phyloP scores from a whole-genome alignment of 2,113 vertebrate genomes.

The Electrona antarctica region DNA sequence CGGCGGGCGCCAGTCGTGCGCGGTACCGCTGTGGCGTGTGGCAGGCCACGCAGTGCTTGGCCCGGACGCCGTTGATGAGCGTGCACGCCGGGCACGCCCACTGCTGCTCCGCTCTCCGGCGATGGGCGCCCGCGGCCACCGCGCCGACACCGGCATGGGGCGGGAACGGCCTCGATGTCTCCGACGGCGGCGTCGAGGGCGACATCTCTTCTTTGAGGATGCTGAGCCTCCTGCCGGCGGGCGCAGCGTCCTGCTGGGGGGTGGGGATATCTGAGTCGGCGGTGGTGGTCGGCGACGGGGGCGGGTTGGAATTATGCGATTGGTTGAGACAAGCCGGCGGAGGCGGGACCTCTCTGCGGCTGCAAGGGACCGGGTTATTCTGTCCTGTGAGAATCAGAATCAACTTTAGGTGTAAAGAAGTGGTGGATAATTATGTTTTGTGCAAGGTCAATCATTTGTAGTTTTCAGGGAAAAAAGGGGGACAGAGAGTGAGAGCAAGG shows the following conservation, averaged over 20 bases:
- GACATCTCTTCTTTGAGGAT: slow-evolving; percentile 47
- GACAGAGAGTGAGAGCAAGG: slow-evolving; percentile 50
- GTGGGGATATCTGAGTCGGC: slow-evolving; percentile 13
- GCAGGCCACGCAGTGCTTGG: slow-evolving; percentile 84
- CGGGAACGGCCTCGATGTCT: not conserved
- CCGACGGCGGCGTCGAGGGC: slow-evolving; percentile 39
- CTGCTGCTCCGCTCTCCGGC: slow-evolving; percentile 54
- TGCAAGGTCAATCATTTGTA: no score
- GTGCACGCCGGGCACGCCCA: slow-evolving; percentile 89
- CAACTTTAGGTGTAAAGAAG: no score
- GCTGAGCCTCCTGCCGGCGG: slow-evolving; percentile 67
- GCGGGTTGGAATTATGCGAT: not conserved
- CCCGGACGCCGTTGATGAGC: slow-evolving; percentile 77
- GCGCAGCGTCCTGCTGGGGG: slow-evolving; percentile 40
- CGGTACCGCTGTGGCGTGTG: slow-evolving; percentile 81
- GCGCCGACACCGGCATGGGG: no score
- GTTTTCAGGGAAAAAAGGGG: slow-evolving; percentile 28
- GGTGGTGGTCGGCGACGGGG: not conserved
- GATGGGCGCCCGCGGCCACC: not conserved
- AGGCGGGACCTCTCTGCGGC: slow-evolving; percentile 86
- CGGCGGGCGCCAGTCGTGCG: slow-evolving; percentile 57
- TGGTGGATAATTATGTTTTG: no score
- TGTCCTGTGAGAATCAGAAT: slow-evolving; percentile 46
- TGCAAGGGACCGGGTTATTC: slow-evolving; percentile 85
- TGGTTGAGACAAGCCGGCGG: slow-evolving; percentile 35